Base-by-base conservation (phyloP, 2,888 invertebrate species). In the Drosophila longiperda region DNA sequence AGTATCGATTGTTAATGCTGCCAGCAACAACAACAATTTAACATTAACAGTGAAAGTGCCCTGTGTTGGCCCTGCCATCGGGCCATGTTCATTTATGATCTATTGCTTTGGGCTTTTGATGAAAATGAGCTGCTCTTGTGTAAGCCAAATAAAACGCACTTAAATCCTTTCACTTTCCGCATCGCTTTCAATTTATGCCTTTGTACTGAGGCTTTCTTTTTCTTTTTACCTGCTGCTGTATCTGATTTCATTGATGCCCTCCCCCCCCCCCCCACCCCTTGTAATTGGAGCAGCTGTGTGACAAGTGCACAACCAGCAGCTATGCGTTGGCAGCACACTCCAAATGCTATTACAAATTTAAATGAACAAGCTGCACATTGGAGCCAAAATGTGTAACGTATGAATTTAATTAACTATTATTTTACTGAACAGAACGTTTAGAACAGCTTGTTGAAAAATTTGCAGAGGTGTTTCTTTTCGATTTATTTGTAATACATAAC, bases 131-230 rank as follows among this genome's bases (percentile, higher is more conserved):
- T 67, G 61, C 65, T 50, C 61, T 87, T 87, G 71, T 75, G 65
- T 71, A 81, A 78, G 59, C 64, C 36, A 53, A 69, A 63, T 63
- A 66, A 80, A 72, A 78, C 73, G 81, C 77, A 86, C 75, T 78
- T 74, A 71, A 78, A 59, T 87, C 85, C 85, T 86, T 86, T 86
- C 85, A 86, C 85, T 86, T 86, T 86, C 58, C 61, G 69, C 55
- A 74, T 73, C 75, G 55, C 70, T 77, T 71, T 75, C 73, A 68
- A 66, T 66, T 73, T 69, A 54, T 40, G 12, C 32, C 61, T 57
- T 49, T 70, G 52, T 36, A 34, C 42, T 26, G 36, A 40, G 38
- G 78, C 78, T 83, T 87, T 75, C 75, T 70, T 45, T 45, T 45
- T 45, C 45, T 45, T 75, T 72, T 69, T 49, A 57, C 2, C 32